Percentiles rank a stretch among this genome's conserved stretches.
phyloP scores from a whole-genome alignment of 2,888 invertebrate species.

The Melikaiella ostensackeni region DNA sequence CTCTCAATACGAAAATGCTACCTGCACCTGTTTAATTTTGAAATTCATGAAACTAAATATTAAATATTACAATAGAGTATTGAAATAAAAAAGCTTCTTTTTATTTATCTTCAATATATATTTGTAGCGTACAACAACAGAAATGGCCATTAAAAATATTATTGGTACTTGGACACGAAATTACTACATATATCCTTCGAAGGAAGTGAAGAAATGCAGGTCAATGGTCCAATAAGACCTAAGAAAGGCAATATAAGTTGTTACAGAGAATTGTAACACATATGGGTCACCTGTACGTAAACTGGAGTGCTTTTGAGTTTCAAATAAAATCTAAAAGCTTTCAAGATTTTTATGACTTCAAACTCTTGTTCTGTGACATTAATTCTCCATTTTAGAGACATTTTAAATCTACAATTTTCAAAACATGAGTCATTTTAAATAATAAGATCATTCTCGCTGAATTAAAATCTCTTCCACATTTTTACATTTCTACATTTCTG shows the following conservation, averaged over 20 bases:
- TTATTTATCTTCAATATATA: neutral
- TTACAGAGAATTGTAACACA: constrained; percentile 54
- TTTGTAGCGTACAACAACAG: neutral
- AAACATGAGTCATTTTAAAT: neutral
- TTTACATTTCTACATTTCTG: neutral
- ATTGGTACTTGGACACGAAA: constrained; percentile 17
- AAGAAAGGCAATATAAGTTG: constrained; percentile 52
- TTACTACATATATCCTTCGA: neutral
- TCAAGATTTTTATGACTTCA: constrained; percentile 4
- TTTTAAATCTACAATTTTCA: neutral
- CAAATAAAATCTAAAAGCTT: constrained; percentile 50
- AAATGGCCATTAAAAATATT: neutral
- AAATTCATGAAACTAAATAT: neutral
- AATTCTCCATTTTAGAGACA: neutral
- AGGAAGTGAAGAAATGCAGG: constrained; percentile 42
- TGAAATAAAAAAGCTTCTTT: no score
- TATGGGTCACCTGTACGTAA: constrained; percentile 56
- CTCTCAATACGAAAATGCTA: constrained; percentile 19
- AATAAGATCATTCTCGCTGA: neutral
- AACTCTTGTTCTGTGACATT: neutral
- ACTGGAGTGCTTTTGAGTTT: constrained; percentile 53
- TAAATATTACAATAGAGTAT: no score
- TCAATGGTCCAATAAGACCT: constrained; percentile 58
- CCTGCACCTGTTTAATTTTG: constrained; percentile 4
- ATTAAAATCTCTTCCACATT: neutral